A percentile compares a stretch with the other conserved stretches of the same genome.
phyloP scores from a whole-genome alignment of 2,888 invertebrate species.

The Spialia ferax region DNA sequence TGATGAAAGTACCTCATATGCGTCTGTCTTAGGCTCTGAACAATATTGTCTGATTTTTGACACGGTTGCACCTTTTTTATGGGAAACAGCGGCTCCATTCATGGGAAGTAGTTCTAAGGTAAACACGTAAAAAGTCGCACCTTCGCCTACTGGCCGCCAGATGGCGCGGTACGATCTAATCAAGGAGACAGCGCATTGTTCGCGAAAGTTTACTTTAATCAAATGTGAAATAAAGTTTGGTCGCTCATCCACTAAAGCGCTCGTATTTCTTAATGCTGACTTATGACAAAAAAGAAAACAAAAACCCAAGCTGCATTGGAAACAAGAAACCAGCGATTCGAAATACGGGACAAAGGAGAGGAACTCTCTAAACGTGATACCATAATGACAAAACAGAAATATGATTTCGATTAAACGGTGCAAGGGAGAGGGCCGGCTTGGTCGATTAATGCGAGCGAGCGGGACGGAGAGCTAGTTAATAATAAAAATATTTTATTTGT shows the following conservation, averaged over 20 bases:
- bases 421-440: constrained; percentile 66
- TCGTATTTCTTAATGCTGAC: constrained; percentile 70
- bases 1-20: constrained; percentile 82
- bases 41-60: constrained; percentile 80
- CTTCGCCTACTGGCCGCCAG: constrained; percentile 71
- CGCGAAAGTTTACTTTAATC: constrained; percentile 46
- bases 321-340: constrained; percentile 82
- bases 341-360: constrained; percentile 82
- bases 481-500: constrained; percentile 87
- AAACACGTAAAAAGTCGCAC: constrained; percentile 61
- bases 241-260: constrained; percentile 51
- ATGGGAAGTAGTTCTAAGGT: constrained; percentile 65
- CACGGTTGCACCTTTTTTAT: constrained; percentile 82
- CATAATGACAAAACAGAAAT: constrained; percentile 87
- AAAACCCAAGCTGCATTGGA: constrained; percentile 74
- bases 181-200: constrained; percentile 37
- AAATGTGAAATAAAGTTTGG: constrained; percentile 48
- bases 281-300: constrained; percentile 68
- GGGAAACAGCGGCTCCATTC: constrained; percentile 69
- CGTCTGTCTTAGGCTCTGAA: constrained; percentile 82
- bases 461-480: constrained; percentile 77
- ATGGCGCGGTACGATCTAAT: constrained; percentile 61
- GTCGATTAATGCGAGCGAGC: constrained; percentile 63
- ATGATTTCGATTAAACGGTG: constrained; percentile 85
- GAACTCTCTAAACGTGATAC: constrained; percentile 83